Base-by-base conservation (phyloP, 2,113 vertebrate species). In the Verasper variegatus region DNA sequence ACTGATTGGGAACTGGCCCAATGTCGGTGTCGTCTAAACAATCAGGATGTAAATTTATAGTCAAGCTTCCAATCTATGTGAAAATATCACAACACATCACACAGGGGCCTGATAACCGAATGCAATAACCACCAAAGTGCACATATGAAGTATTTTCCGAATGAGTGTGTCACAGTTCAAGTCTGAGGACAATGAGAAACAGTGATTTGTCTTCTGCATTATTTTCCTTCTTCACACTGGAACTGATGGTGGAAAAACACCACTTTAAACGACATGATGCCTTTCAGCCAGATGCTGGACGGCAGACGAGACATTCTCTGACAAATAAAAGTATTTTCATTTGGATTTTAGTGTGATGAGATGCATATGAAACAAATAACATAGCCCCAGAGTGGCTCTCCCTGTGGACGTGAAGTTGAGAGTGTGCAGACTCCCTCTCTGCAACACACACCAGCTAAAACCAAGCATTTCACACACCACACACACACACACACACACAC, bases 201-300 rank as follows among this genome's bases (percentile, higher is more conserved):
- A 7, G 31, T 31, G 31, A 31, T 31, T 31, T 31, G 31, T 31
- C 31, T 31, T 31, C 31, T 12, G 17, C 20, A n/a, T 37, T n/a
- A 45, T 51, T 62, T 18, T 26, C 23, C 52, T 56, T 55, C 18
- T 37, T 21, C 4, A 52, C 18, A 45, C 2, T 8, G 14, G 49
- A 24, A 21, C 18, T 57, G 60, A 58, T 15, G 18, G 27, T 65
- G 17, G 64, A 21, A 37, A 72, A n/a, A 57, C 4, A 26, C 20
- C 9, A 70, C 11, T 52, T 73, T 56, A 71, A 62, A 72, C 74
- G 74, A 65, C 49, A 67, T 37, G 70, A 55, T 49, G n/a, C n/a
- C 21, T 49, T 69, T 35, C 21, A 23, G 73, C 23, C 13, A 17
- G 18, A 51, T 20, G 14, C 59, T 66, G 54, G 27, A 72, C 37